Conservation (phyloP, 2,113 vertebrate species). For the Pelecanus crispus region DNA sequence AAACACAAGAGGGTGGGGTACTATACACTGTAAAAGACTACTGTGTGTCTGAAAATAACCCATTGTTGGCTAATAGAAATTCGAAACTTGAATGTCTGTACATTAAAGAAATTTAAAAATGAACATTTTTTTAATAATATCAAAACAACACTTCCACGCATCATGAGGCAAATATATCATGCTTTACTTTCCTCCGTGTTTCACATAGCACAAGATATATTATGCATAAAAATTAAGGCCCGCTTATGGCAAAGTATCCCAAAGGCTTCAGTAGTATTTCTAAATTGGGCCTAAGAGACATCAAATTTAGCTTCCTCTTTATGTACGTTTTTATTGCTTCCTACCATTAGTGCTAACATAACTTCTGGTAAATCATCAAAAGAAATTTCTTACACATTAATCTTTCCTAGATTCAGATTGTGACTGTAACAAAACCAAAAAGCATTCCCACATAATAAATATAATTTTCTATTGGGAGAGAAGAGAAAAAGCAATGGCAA, state of each 20-base stretch:
- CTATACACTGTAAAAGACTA: neutral
- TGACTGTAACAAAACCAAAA: neutral
- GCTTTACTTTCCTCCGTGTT: neutral
- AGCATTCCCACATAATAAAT: neutral
- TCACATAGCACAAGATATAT: neutral
- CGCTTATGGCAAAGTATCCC: neutral
- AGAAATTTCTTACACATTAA: neutral
- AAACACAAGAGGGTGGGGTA: neutral
- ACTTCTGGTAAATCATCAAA: neutral
- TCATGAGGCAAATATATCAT: neutral
- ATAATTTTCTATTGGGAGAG: neutral
- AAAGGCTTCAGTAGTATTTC: constrained; percentile 11
- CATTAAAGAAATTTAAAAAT: neutral
- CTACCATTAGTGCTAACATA: neutral
- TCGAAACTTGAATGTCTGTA: neutral
- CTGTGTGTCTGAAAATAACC: neutral
- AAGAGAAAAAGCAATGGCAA: neutral
- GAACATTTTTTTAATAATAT: neutral
- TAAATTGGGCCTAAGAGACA: neutral
- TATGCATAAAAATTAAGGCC: constrained; percentile 1
- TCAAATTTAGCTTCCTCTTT: neutral
- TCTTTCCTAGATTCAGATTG: neutral
- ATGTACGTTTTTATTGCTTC: constrained; percentile 14
- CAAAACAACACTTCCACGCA: neutral
- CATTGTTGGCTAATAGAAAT: neutral